phyloP scores from a whole-genome alignment of 2,888 invertebrate species.

The Pimpla rufipes region DNA sequence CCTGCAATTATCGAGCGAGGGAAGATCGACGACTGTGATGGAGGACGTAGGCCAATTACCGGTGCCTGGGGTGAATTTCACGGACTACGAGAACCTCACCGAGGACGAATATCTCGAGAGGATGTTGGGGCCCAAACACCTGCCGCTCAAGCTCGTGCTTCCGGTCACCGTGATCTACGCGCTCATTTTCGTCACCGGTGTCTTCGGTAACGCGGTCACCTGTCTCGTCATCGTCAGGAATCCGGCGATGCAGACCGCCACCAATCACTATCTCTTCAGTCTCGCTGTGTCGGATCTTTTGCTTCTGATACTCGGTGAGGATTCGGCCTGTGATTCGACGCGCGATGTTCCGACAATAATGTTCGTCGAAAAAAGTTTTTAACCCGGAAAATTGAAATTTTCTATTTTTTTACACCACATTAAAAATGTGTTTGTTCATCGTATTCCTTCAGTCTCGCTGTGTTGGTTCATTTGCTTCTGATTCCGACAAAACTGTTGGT shows the following conservation, averaged over 20 bases:
- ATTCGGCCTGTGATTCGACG: slow-evolving; percentile 2
- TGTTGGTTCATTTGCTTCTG: too few species aligned
- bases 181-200: slow-evolving; percentile 92
- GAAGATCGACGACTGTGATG: slow-evolving; percentile 44
- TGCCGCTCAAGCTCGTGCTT: slow-evolving; percentile 86
- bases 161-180: slow-evolving; percentile 90
- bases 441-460: too few species aligned
- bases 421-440: too few species aligned
- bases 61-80: slow-evolving; percentile 78
- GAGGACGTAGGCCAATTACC: slow-evolving; percentile 38
- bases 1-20: background rate
- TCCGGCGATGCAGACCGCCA: slow-evolving; percentile 93
- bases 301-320: slow-evolving; percentile 92
- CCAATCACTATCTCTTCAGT: slow-evolving; percentile 96
- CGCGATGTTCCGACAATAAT: too few species aligned
- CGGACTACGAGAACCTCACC: slow-evolving; percentile 86
- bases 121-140: slow-evolving; percentile 88
- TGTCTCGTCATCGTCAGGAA: slow-evolving; percentile 94
- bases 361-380: too few species aligned
- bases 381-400: too few species aligned
- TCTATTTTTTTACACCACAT: too few species aligned
- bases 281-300: slow-evolving; percentile 95
- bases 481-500: too few species aligned
- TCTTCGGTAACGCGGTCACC: slow-evolving; percentile 93
- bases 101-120: slow-evolving; percentile 88